phyloP scores from a whole-genome alignment of 2,888 invertebrate species.

The Parthenolecanium corni region DNA sequence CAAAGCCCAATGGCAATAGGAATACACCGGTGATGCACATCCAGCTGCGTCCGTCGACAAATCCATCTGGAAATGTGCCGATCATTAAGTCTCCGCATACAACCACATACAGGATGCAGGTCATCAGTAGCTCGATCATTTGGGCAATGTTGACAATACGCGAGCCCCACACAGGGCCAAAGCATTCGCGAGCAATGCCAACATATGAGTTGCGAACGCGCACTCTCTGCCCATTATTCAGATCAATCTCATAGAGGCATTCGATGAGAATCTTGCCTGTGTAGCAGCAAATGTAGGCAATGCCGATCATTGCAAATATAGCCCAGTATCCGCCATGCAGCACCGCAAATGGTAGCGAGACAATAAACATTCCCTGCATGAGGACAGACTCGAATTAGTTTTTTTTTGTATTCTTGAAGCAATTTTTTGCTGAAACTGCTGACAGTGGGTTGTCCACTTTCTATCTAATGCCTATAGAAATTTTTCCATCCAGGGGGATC shows the following conservation, averaged over 20 bases:
- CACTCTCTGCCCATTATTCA: constrained; percentile 61
- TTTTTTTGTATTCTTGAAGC: too few species aligned
- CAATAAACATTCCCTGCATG: constrained; percentile 96
- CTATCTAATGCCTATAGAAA: too few species aligned
- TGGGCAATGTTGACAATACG: constrained; percentile 84
- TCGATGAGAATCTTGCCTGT: constrained; percentile 95
- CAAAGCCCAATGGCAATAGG: constrained; percentile 82
- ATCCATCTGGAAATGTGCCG: constrained; percentile 75
- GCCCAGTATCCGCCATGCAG: constrained; percentile 99
- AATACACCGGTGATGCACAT: constrained; percentile 93
- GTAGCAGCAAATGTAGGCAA: constrained; percentile 97
- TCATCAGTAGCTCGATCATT: constrained; percentile 96
- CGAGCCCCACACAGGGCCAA: constrained; percentile 80
- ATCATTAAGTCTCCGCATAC: constrained; percentile 94
- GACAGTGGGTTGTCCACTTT: too few species aligned
- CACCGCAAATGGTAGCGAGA: constrained; percentile 94
- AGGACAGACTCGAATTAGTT: too few species aligned
- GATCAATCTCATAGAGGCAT: constrained; percentile 90
- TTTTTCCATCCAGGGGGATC: too few species aligned
- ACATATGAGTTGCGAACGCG: constrained; percentile 91
- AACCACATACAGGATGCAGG: constrained; percentile 96
- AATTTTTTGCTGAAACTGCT: too few species aligned
- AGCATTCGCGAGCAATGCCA: constrained; percentile 85
- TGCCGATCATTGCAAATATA: constrained; percentile 88
- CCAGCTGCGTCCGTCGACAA: constrained; percentile 84